phyloP scores from a whole-genome alignment of 2,113 vertebrate genomes.

The Gnathonemus longibarbis region DNA sequence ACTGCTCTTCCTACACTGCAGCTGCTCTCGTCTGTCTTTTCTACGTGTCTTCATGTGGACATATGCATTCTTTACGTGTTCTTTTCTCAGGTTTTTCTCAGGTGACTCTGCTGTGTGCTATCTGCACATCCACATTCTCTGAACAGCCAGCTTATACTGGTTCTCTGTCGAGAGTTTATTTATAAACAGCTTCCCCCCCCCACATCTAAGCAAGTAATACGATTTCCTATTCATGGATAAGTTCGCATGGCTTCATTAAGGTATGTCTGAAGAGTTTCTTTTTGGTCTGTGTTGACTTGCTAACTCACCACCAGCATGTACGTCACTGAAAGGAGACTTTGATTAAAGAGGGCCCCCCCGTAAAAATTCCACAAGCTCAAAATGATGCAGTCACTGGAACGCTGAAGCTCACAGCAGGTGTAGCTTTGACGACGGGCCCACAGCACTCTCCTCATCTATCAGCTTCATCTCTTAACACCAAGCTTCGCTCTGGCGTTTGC shows the following conservation, averaged over 20 bases:
- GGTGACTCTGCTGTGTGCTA: neutral
- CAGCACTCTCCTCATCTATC: slow-evolving; percentile 30
- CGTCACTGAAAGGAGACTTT: neutral
- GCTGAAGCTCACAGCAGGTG: slow-evolving; percentile 11
- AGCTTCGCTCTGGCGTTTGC: slow-evolving; percentile 36
- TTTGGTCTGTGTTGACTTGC: neutral
- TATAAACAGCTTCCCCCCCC: neutral
- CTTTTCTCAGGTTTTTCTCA: neutral
- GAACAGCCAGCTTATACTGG: neutral
- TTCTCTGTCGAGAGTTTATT: neutral
- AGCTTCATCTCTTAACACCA: slow-evolving; percentile 50
- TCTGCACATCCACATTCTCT: neutral
- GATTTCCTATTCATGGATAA: neutral
- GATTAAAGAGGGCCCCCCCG: neutral
- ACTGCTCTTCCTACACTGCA: neutral
- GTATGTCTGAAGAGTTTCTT: neutral
- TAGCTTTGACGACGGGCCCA: neutral
- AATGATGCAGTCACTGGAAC: neutral
- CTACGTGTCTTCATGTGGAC: neutral
- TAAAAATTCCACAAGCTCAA: neutral
- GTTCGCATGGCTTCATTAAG: neutral
- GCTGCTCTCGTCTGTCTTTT: neutral
- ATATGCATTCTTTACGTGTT: neutral
- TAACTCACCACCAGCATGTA: slow-evolving; percentile 7
- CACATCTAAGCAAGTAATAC: neutral